Evolutionary conservation across 2,888 invertebrate species (phyloP), one percentile per base, ranked within the genome.

Genomic region (Cyclophora punctaria): DNA sequence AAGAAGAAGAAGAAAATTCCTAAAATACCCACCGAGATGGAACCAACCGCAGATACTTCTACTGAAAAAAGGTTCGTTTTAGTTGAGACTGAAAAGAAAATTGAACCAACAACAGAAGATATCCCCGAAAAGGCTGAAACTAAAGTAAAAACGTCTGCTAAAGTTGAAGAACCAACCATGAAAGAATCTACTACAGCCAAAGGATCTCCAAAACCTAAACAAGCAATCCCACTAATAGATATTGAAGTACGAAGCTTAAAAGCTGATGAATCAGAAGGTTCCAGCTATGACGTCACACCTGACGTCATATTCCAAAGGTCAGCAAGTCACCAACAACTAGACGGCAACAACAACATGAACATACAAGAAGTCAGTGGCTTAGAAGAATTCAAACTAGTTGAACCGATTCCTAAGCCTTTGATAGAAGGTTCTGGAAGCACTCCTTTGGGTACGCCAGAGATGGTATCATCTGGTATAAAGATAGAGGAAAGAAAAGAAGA

Each of bases 301-400:
- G 83, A 84, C 57, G 71, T 87, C 20, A 72, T 79, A 20, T 73
- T 80, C 45, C 77, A 83, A 42, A 71, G 82, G 46, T 78, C 85
- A 7, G 62, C 69, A 34, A 87, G 84, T 55, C 79, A 84, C 54
- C 74, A 78, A 53, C 48, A 63, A 34, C 51, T 69, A 6, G 78
- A 81, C 49, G 61, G 71, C 52, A 80, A 81, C 53, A 87, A 84
- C 47, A 85, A 82, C 51, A 44, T 69, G 44, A 46, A 73, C 3
- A 85, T 86, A 52, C 71, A 73, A 63, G 86, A 87, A 69, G 66
- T 86, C 40, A 63, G 63, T 35, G 53, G 64, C 48, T 41, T 61
- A 4, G 70, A 71, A 47, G 72, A 72, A 35, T 34, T 58, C 0
- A 57, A 57, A 50, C n/a, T 45, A 7, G 48, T 44, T 33, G 53